Base-by-base conservation (phyloP, 2,797 vertebrate genomes). In the Sebastes glaucus region DNA sequence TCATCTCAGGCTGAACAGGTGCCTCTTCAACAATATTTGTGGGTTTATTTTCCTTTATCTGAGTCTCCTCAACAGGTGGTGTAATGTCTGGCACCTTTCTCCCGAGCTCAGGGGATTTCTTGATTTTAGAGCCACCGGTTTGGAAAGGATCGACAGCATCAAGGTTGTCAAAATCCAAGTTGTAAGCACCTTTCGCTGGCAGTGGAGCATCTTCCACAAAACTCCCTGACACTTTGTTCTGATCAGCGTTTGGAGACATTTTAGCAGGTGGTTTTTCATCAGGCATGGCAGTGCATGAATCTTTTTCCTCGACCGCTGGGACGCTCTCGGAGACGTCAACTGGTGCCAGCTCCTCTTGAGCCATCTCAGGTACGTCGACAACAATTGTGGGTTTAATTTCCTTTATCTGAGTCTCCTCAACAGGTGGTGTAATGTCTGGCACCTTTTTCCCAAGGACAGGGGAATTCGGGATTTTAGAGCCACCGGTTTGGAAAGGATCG, bases 81-180 rank as follows among this genome's bases (percentile, higher is more conserved):
- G 74, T 56, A 5, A 49, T 8, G 7, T 83, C 67, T 11, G 66
- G 49, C 5, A 65, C 23, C 30, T 85, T 89, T 65, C 68, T 86
- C 22, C 28, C 82, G 63, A 76, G 71, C 11, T 72, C 77, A 56
- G 91, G 94, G 18, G 93, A 35, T 11, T 35, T 35, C 33, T 35
- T 1, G 42, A 95, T 87, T 75, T 95, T 94, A 1, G 84, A 89
- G 30, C 93, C 92, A 7, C 65, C 92, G 0, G 78, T 88, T 88
- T 94, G 89, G 84, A 96, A 94, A 74, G 96, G 95, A 77, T 93
- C 77, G 3, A 94, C 74, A 2, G 23, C 68, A 14, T 96, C 91
- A 10, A 95, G 87, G 84, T 92, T 73, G 32, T 95, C 90, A 33
- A 89, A 92, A 85, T 95, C 87, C 2, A 97, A 83, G 13, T 18